Evolutionary conservation across 2,888 invertebrate genomes (phyloP), one percentile per base, ranked within the genome.

Genomic region (Ennomos erosarius): DNA sequence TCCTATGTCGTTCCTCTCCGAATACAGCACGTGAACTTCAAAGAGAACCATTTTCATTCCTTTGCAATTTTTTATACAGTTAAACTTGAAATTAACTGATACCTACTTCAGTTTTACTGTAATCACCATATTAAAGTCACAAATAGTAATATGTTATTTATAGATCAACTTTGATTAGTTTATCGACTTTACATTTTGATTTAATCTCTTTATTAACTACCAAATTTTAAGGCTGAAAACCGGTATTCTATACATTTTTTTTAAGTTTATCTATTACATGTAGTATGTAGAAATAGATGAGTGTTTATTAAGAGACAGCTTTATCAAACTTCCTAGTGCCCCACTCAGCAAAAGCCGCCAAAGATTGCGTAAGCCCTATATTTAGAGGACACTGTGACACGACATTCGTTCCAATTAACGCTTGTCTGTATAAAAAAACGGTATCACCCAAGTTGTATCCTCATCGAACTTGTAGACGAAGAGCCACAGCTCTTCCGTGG

Each of bases 331-430:
- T 55, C 47, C 55, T 52, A 43, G 16, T 46, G 13, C 42, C 38
- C 37, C 46, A 37, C 11, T 40, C 49, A 46, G 43, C 38, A 13
- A 26, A 44, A 37, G 51, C 16, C 53, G 55, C 45, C 50, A 55
- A 43, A 35, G 40, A 45, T 59, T 59, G 50, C 59, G 43, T 55
- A 55, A 55, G 51, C 54, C 59, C 68, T 72, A 73, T 71, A 67
- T 70, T 67, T 72, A 76, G 72, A 64, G 47, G 51, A 67, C 64
- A 62, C 64, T 55, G 67, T 66, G 71, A 71, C 71, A 52, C 48
- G 49, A 58, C 61, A 65, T 64, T 57, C 39, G 65, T 56, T 58
- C 55, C 70, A 73, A 77, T 76, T 73, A 68, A 68, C 65, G 62
- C 55, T 56, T 42, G 50, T 55, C 54, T 63, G 50, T 53, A 55